Evolutionary conservation across 92 coral and sea anemone species (phyloP), one percentile per base, ranked within the genome.

Genomic region (Isaurus tuberculatus): DNA sequence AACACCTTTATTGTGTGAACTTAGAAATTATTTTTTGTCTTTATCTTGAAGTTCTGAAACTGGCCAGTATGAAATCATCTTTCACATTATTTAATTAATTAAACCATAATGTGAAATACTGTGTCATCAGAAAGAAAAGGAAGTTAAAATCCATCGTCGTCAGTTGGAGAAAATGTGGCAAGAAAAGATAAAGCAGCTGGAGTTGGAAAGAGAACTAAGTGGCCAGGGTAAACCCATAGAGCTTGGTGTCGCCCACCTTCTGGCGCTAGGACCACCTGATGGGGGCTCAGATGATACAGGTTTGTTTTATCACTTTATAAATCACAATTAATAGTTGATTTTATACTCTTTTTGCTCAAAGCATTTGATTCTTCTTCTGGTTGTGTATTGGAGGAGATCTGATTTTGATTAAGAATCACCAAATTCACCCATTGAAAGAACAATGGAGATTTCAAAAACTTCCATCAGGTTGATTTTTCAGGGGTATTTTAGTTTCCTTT

Each of bases 101-200:
- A 71, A 16, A 34, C n/a, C n/a, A n/a, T n/a, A n/a, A n/a, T 37
- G n/a, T 33, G 20, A 15, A 17, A 23, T 5, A 15, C 33, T 73
- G 32, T 30, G 25, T 19, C 0, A 4, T n/a, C 85, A 95, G 98
- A 94, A 83, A 92, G 98, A 95, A 83, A 95, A 87, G 67, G 98
- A 94, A 53, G 94, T 96, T 23, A 96, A 96, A 84, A 85, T 44
- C 80, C 90, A 90, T 49, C 86, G 99, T 22, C 92, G 79, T 29
- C 90, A 87, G 72, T 79, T 92, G 90, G 99, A 96, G 79, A 91
- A 90, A 65, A 81, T 73, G 84, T 96, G 99, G 99, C 91, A 94
- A 72, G 98, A 94, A 79, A 90, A 89, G 13, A 75, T 94, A 70
- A 91, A 86, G 25, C 91, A 90, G 80, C 87, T 96, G 86, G 98